Evolutionary conservation across 2,888 invertebrate species (phyloP), one percentile per base, ranked within the genome.

Genomic region (Thalpophila matura): DNA sequence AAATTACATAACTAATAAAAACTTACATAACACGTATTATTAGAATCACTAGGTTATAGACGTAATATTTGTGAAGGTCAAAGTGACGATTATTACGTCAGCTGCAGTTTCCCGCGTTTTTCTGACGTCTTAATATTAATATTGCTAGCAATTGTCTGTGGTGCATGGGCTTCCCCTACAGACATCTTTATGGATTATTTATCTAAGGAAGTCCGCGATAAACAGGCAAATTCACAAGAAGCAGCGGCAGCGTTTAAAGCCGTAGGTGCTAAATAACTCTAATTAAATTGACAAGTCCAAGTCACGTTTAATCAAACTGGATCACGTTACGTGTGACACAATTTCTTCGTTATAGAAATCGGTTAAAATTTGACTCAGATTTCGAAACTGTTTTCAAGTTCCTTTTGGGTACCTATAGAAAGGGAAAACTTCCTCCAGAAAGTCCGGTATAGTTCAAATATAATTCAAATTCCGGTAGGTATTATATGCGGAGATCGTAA

Each of bases 101-200:
- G 24, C 29, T 49, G 51, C 46, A 31, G 18, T 53, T 62, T 70
- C 40, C 46, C 71, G 46, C 64, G 26, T 9, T 18, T 22, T 69
- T 14, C 26, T 67, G 53, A 42, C 42, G 54, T 24, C 33, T 5
- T 24, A 29, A 46, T 62, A 46, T 38, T 18, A 16, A 20, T 20
- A 49, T 3, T 27, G 1, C 7, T 24, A 14, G 3, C 24, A 14
- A 7, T 14, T n/a, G 18, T 42, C 9, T 33, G 1, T 29, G 26
- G 10, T 26, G 1, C 1, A 12, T 20, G 4, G 26, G 1, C 4
- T 40, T 66, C 14, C 20, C 29, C 12, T 22, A 22, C 16, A 5
- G 7, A 37, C 47, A 10, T n/a, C 18, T 43, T 1, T 9, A 10
- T 38, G 12, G 4, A 24, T 24, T 27, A 3, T 18, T 6, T 6